A percentile compares a stretch with the other conserved stretches of the same genome.
phyloP scores from a whole-genome alignment of 2,113 vertebrate species.

The Carassius auratus region DNA sequence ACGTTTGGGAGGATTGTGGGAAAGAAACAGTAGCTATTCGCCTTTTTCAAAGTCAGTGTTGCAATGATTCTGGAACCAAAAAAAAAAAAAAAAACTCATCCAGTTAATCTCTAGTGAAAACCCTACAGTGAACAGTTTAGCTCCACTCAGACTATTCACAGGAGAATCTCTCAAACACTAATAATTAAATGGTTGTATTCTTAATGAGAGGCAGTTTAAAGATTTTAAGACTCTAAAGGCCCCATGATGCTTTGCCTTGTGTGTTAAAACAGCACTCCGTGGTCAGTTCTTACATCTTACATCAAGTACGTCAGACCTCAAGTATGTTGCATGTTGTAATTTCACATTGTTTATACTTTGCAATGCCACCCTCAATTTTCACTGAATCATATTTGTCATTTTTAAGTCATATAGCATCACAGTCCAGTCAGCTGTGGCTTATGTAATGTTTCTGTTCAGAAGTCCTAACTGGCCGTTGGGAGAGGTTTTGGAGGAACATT shows the following conservation, averaged over 20 bases:
- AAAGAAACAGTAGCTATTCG: background rate
- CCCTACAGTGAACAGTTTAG: background rate
- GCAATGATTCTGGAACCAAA: too few species aligned
- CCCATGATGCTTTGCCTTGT: background rate
- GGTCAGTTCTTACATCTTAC: background rate
- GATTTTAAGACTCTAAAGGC: slow-evolving; percentile 12
- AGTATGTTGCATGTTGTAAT: background rate
- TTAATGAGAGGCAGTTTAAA: slow-evolving; percentile 1
- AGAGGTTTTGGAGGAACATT: slow-evolving; percentile 73
- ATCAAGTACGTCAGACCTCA: too few species aligned
- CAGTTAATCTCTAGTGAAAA: background rate
- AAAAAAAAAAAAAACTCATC: background rate
- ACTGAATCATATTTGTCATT: background rate
- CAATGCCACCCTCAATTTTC: background rate
- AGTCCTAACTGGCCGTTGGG: slow-evolving; percentile 64
- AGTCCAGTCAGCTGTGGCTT: background rate
- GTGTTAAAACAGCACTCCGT: background rate
- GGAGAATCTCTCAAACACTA: background rate
- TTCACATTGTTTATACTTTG: background rate
- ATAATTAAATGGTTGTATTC: background rate
- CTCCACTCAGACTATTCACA: background rate
- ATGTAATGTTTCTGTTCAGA: background rate
- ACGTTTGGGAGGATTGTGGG: background rate
- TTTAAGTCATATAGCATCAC: background rate
- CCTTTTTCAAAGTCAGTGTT: too few species aligned